Evolutionary conservation across 2,888 invertebrate genomes (phyloP), one percentile per base, ranked within the genome.

Genomic region (Leptodirus hochenwartii): DNA sequence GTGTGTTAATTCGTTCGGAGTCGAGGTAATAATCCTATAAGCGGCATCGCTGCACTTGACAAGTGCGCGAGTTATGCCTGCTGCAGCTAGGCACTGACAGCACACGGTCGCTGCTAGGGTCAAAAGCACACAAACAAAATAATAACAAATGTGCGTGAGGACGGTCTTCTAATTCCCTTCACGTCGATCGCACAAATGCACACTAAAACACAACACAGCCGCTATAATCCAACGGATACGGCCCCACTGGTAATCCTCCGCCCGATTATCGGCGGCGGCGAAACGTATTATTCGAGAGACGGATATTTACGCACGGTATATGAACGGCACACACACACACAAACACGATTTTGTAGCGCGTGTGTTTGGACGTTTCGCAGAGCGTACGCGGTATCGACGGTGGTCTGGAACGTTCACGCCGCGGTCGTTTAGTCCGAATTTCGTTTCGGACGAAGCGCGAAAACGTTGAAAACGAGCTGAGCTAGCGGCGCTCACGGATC

Each of bases 121-220:
- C 64, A 66, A 66, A 55, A 66, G 64, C 64, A 66, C 62, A 58
- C 59, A 60, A 62, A 61, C 68, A 69, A 70, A 70, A 70, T 69
- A 70, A 70, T 64, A 70, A 70, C 69, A 70, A 68, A 66, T 65
- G 64, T 65, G 66, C 66, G 64, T 62, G 64, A 59, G 59, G 59
- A n/a, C n/a, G n/a, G n/a, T n/a, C n/a, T n/a, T n/a, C n/a, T n/a
- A n/a, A n/a, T n/a, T n/a, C n/a, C n/a, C n/a, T 59, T 40, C 49
- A 47, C 50, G 47, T 41, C 43, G 44, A 33, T 29, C 24, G 20
- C 22, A 4, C 22, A 25, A 17, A 20, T 20, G 8, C 11, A 10
- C 14, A 23, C 34, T 29, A 33, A 32, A 14, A 29, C 26, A 31
- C 32, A n/a, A 31, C 17, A 27, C 20, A 30, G 33, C 22, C 17